Evolutionary conservation across 2,888 invertebrate genomes (phyloP).

Genomic region (Chrysodeixis includens): DNA sequence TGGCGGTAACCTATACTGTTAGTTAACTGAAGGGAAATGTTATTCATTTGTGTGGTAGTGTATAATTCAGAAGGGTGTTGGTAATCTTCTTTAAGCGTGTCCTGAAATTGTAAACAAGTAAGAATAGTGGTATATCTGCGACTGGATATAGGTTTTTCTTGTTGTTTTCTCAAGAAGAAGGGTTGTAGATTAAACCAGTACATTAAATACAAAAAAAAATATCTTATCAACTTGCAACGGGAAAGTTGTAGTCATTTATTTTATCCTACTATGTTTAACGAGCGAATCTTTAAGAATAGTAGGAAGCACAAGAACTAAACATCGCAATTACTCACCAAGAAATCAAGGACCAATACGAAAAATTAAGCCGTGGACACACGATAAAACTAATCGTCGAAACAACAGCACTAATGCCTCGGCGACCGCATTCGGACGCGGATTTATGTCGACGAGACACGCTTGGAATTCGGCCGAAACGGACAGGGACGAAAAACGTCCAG

Average conservation of each 20-base stretch:
- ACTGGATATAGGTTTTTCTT: too few species aligned
- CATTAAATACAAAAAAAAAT: too few species aligned
- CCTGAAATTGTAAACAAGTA: too few species aligned
- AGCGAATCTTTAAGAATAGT: too few species aligned
- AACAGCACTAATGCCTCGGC: constrained; percentile 52
- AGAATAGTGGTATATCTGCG: too few species aligned
- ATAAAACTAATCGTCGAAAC: constrained; percentile 49
- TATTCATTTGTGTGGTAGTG: not conserved
- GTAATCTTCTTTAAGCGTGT: too few species aligned
- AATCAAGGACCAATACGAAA: constrained; percentile 40
- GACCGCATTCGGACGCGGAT: constrained; percentile 60
- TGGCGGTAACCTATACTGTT: constrained; percentile 35
- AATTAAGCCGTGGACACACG: constrained; percentile 45
- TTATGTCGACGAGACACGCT: constrained; percentile 66
- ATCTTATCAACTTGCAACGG: too few species aligned
- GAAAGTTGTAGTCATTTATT: too few species aligned
- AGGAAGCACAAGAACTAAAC: not conserved
- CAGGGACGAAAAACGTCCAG: constrained; percentile 65
- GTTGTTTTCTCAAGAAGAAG: too few species aligned
- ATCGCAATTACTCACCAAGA: constrained; percentile 28
- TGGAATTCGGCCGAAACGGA: constrained; percentile 65
- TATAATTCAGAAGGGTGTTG: not conserved
- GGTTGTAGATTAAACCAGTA: not conserved
- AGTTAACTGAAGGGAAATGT: constrained; percentile 10
- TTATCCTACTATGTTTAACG: too few species aligned